Base-by-base conservation (phyloP, 64 coral and sea anemone genomes). In the Stylophora pistillata region DNA sequence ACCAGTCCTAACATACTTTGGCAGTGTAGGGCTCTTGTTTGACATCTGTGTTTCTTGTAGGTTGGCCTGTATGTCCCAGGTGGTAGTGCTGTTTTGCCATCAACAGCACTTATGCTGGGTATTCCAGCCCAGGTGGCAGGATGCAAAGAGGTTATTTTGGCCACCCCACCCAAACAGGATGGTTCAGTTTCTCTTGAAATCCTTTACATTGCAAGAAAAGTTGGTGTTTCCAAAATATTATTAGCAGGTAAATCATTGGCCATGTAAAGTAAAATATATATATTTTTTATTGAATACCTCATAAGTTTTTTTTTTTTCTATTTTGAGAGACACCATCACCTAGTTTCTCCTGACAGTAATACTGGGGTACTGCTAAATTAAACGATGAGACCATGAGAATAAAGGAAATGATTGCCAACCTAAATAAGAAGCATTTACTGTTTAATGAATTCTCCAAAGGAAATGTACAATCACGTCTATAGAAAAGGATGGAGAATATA, bases 71-170 rank as follows among this genome's bases (percentile, higher is more conserved):
- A 91, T 53, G 89, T 85, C 13, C 89, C 89, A 28, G 89, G 89
- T 74, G 89, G 89, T 54, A 91, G 78, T 76, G 89, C 89, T 14
- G 89, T 91, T 16, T 76, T 91, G 71, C 89, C 89, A 23, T 91
- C 89, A 13, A 91, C 89, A 13, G 89, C 89, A 20, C 80, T 91
- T 25, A 91, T 91, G 89, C 74, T 91, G 15, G 89, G 89, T 63
- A 85, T 85, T 29, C 89, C 89, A 76, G 89, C 89, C n/a, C 89
- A 91, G 71, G 89, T 91, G 2, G 89, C 89, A 12, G 89, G 89
- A 5, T 91, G 89, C 65, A 52, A 72, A 16, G 89, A 91, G 30
- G 79, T 91, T 29, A 53, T 91, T 21, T 12, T 91, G 37, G 89
- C 89, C 30, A 91, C 89, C 10, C 89, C 89, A 66, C 89, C 89